A percentile compares a stretch with the other conserved stretches of the same genome.
These are phyloP conservation scores for Cyaniris semiargus DNA, from an alignment of 2,888 invertebrate genomes.

Conservation along the genomic window DNA sequence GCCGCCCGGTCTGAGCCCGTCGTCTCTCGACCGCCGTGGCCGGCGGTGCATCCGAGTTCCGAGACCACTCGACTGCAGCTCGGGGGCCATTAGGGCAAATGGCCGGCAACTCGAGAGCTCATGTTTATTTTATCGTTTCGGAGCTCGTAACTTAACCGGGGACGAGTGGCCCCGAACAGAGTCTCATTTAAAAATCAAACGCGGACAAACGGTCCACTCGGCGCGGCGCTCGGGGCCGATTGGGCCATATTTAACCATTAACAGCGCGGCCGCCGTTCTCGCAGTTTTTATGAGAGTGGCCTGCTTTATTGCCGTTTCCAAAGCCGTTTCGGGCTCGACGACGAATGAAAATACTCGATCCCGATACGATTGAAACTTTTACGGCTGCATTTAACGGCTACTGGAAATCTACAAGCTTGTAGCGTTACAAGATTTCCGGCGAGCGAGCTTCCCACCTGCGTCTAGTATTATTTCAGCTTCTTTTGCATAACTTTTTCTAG, in stretches of 20 bases:
- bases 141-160: background rate
- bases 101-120: background rate
- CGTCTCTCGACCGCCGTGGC: background rate
- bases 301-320: background rate
- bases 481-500: background rate
- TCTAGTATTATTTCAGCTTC: background rate
- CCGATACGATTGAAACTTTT: conserved; percentile 9
- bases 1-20: background rate
- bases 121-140: conserved; percentile 4
- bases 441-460: too few relatives aligned
- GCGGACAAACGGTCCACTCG: conserved; percentile 3
- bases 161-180: background rate
- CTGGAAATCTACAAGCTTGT: background rate
- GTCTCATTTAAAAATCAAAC: background rate
- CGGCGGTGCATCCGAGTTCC: background rate
- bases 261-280: conserved; percentile 2
- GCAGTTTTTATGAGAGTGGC: conserved; percentile 19
- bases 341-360: background rate
- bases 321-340: background rate
- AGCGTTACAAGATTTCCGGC: background rate
- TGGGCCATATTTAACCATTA: conserved; percentile 19
- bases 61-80: background rate
- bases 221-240: conserved; percentile 1
- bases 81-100: background rate
- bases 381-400: background rate